Percentiles rank a stretch among this genome's conserved stretches.
These are phyloP conservation scores for Macropodus opercularis DNA, from an alignment of 2,797 vertebrate genomes.

Conservation along the genomic window DNA sequence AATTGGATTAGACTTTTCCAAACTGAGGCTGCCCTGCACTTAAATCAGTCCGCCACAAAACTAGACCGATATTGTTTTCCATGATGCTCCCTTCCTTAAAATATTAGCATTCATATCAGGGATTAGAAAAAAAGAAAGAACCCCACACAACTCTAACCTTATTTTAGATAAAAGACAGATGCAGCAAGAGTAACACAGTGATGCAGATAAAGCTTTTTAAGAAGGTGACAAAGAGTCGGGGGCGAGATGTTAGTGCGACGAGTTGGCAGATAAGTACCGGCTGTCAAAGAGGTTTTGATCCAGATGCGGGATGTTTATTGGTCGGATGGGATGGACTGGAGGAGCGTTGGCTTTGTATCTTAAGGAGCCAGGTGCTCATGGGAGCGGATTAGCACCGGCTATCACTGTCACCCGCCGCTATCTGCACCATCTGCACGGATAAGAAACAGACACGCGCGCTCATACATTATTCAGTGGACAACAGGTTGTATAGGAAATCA, in stretches of 20 bases:
- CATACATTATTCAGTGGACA: conserved; percentile 9
- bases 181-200: neutral
- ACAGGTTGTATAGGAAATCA: neutral
- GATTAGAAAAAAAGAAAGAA: neutral
- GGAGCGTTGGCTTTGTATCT: conserved; percentile 47
- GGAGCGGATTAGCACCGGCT: conserved; percentile 55
- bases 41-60: neutral
- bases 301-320: conserved; percentile 45
- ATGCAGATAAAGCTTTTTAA: neutral
- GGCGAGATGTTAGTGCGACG: neutral
- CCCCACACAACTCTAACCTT: too few relatives aligned
- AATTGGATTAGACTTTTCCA: neutral
- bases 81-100: neutral
- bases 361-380: conserved; percentile 48
- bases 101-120: neutral
- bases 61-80: neutral
- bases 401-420: conserved; percentile 50
- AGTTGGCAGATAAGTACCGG: conserved; percentile 16
- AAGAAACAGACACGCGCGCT: conserved; percentile 4
- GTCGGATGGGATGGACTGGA: conserved; percentile 56
- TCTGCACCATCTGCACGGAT: conserved; percentile 40
- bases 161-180: neutral
- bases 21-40: too few relatives aligned
- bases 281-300: conserved; percentile 54
- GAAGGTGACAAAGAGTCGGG: neutral